Percentiles rank a stretch among this genome's conserved stretches.
Evolutionary conservation across 2,888 invertebrate species (phyloP).

Genomic region (Cataglyphis rosenhaueri): DNA sequence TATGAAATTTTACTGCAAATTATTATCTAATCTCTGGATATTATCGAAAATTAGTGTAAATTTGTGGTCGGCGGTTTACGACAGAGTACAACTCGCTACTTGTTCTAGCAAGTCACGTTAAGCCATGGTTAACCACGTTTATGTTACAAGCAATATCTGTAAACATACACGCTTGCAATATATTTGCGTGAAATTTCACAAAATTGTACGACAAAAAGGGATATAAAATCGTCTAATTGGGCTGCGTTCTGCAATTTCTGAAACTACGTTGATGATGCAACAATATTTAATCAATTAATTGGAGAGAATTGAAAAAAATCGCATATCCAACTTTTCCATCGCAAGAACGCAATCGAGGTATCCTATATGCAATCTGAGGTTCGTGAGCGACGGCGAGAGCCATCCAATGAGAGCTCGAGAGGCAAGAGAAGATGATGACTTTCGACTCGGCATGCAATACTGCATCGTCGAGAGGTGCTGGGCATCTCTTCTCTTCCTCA

Average conservation of each 20-base stretch:
- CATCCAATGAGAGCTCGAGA: background rate
- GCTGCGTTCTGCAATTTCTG: background rate
- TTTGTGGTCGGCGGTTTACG: background rate
- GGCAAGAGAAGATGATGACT: conserved; percentile 26
- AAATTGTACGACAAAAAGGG: background rate
- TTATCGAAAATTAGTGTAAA: conserved; percentile 4
- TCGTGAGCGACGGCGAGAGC: background rate
- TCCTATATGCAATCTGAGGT: background rate
- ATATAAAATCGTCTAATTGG: background rate
- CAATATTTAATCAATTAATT: background rate
- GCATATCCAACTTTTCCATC: background rate
- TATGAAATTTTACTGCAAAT: background rate
- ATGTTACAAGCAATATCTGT: background rate
- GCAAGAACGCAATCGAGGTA: background rate
- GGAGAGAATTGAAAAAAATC: background rate
- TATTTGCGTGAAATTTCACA: background rate
- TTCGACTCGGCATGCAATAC: conserved; percentile 37
- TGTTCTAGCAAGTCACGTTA: conserved; percentile 1
- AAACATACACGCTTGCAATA: background rate
- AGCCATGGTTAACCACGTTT: background rate
- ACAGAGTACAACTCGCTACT: background rate
- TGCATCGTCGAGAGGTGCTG: conserved; percentile 49
- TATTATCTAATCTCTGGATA: background rate
- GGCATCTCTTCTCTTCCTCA: conserved; percentile 18
- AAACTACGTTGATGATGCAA: background rate